Conservation (phyloP, 2,888 invertebrate genomes). For the Apamea crenata region DNA sequence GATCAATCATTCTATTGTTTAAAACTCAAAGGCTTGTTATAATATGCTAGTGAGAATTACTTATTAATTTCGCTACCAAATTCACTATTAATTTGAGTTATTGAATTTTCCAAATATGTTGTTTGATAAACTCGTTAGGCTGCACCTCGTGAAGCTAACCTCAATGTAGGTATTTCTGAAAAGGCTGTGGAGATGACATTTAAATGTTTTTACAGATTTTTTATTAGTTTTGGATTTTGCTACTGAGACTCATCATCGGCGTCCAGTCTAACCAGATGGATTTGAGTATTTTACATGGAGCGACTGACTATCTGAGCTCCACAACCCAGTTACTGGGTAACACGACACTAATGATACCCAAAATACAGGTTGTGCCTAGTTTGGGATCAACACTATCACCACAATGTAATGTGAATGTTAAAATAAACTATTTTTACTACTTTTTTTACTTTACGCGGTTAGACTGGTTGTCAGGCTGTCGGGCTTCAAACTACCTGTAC, state of each 20-base stretch:
- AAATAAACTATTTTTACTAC: not conserved
- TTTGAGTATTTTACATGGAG: too few relatives aligned
- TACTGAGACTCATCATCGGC: not conserved
- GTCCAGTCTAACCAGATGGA: not conserved
- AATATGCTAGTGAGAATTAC: not conserved
- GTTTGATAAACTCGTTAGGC: not conserved
- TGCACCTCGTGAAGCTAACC: not conserved
- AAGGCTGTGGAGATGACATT: not conserved
- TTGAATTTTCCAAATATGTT: not conserved
- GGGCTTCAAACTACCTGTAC: not conserved
- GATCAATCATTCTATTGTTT: slow-evolving; percentile 33
- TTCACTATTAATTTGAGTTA: not conserved
- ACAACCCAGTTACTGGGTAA: not conserved
- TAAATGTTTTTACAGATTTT: not conserved
- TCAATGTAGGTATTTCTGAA: not conserved
- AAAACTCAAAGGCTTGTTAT: slow-evolving; percentile 4
- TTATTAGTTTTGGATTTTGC: not conserved
- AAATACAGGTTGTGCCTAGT: not conserved
- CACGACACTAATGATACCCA: not conserved
- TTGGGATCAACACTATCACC: not conserved
- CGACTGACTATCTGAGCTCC: not conserved
- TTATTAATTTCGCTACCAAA: not conserved
- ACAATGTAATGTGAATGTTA: not conserved
- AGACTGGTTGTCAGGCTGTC: too few relatives aligned
- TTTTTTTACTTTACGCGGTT: not conserved